phyloP scores from a whole-genome alignment of 2,797 vertebrate genomes.

The Nannoperca obscura region DNA sequence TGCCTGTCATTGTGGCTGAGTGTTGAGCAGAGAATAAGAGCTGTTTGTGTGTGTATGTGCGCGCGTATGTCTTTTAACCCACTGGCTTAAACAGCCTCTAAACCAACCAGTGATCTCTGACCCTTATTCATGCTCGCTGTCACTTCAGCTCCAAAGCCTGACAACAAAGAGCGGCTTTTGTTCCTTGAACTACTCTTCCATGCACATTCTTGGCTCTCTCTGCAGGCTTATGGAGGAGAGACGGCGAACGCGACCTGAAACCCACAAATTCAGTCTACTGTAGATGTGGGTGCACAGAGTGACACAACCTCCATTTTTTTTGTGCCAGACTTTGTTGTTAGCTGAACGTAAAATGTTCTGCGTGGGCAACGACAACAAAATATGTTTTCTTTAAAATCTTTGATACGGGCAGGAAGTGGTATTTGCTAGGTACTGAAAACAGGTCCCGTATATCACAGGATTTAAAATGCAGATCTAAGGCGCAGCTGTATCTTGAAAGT shows the following conservation, averaged over 20 bases:
- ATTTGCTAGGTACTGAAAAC: constrained; percentile 1
- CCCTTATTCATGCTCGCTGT: constrained; percentile 75
- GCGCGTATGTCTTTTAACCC: constrained; percentile 16
- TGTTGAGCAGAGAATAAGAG: constrained; percentile 4
- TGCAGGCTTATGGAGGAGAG: constrained; percentile 6
- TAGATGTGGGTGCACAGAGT: neutral
- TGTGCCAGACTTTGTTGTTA: neutral
- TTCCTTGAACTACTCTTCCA: constrained; percentile 54
- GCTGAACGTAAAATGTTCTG: neutral
- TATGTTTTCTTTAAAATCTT: neutral
- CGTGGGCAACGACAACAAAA: fast-evolving
- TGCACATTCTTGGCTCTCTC: constrained; percentile 66
- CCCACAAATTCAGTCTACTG: neutral
- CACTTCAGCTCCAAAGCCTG: constrained; percentile 66
- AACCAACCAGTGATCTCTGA: constrained; percentile 69
- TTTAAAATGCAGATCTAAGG: neutral
- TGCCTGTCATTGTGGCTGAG: neutral
- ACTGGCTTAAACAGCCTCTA: constrained; percentile 58
- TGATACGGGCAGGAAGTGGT: constrained; percentile 37
- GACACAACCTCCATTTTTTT: neutral
- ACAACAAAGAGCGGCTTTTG: constrained; percentile 81
- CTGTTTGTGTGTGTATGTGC: constrained; percentile 9
- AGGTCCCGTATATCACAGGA: neutral
- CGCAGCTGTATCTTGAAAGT: neutral
- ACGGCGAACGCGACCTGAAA: neutral